Conservation (phyloP, 2,797 vertebrate species). For the Kryptopterus vitreolus region DNA sequence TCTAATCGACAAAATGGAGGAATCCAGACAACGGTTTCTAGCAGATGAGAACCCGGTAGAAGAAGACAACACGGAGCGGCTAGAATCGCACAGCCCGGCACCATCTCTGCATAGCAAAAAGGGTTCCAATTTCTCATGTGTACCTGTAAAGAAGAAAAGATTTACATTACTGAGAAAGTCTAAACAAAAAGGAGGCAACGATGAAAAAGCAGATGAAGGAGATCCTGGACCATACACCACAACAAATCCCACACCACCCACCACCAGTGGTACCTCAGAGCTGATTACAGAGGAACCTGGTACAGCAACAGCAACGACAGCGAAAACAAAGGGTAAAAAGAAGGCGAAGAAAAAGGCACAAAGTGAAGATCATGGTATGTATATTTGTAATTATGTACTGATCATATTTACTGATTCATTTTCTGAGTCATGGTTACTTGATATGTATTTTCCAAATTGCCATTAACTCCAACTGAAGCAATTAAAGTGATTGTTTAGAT, state of each 20-base stretch:
- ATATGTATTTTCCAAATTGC: not conserved
- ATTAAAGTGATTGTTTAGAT: not conserved
- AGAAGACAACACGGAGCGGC: conserved; percentile 2
- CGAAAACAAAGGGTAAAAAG: not conserved
- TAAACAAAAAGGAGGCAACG: conserved; percentile 28
- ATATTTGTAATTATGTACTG: not conserved
- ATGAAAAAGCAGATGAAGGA: not conserved
- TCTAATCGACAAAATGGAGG: conserved; percentile 6
- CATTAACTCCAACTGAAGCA: not conserved
- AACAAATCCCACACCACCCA: not conserved
- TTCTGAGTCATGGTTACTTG: no score
- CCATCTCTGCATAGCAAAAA: conserved; percentile 32
- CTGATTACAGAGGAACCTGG: conserved; percentile 49
- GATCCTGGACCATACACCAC: conserved; percentile 9
- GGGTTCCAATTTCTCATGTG: not conserved
- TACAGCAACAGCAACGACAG: conserved; percentile 1
- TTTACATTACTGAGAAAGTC: not conserved
- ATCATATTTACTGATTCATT: no score
- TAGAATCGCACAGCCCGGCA: conserved; percentile 32
- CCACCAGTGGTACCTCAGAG: not conserved
- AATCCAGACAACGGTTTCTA: not conserved
- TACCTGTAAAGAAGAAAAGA: not conserved
- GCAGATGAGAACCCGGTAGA: conserved; percentile 3
- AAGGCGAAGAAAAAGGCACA: conserved; percentile 42
- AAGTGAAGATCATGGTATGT: conserved; percentile 14